Base-by-base conservation (phyloP, 2,797 vertebrate genomes). In the Synanceia verrucosa region DNA sequence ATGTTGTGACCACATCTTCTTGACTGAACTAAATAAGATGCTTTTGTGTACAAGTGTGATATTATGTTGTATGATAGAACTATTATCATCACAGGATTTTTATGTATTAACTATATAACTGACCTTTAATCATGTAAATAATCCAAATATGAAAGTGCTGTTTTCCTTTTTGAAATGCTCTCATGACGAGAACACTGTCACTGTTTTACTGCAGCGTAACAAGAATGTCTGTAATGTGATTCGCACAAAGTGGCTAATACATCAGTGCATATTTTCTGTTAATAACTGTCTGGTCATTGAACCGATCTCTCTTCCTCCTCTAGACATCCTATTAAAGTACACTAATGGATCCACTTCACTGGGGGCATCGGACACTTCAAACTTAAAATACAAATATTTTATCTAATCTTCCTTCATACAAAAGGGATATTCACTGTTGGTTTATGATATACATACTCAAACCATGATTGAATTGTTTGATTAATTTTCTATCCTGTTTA, bases 181-280 rank as follows among this genome's bases (percentile, higher is more conserved):
- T 73, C 80, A 67, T 83, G 55, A 79, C 68, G 47, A 88, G 58
- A 61, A 52, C 70, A 64, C 70, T 79, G 83, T 84, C 82, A 83
- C 85, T 72, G 70, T 85, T 91, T 78, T 34, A 76, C 85, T 81
- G 83, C 86, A 88, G 88, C 80, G 5, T 86, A 76, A 85, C 68
- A 85, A 87, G 81, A 88, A 86, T 90, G 86, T 90, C 71, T 91
- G 87, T 84, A 81, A 82, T 65, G 90, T 89, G 79, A 86, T 85
- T 89, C 85, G 87, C 87, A 91, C 88, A 86, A 82, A 70, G 73
- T 89, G 84, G 51, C 71, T 70, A 86, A 86, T 88, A 86, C 84
- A 87, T 70, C 59, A 68, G 70, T 84, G 76, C 79, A 79, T 69
- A 71, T 66, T 82, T 81, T 82, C 79, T 78, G 71, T 65, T 79